Evolutionary conservation across 2,113 vertebrate genomes (phyloP).

Genomic region (Dromiciops gliroides): DNA sequence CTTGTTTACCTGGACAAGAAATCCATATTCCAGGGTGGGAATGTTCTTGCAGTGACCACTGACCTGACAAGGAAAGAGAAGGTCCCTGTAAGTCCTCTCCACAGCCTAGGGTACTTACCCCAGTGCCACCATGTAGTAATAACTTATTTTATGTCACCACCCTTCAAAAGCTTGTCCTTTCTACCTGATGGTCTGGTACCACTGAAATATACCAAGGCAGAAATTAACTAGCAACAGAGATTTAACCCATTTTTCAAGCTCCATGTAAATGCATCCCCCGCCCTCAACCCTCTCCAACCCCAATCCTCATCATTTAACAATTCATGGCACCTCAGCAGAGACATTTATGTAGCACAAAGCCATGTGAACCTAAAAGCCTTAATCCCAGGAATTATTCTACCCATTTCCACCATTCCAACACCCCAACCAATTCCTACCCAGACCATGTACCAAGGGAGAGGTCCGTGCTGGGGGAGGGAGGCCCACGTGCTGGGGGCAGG

Average conservation of each 20-base stretch:
- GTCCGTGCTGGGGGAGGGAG: constrained; percentile 78
- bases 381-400: constrained; percentile 12
- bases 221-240: not conserved
- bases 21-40: constrained; percentile 98
- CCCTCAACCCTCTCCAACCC: not conserved
- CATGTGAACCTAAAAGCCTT: not conserved
- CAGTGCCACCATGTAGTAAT: not conserved
- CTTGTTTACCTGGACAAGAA: constrained; percentile 94
- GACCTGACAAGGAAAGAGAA: constrained; percentile 87
- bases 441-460: constrained; percentile 81
- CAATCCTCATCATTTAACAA: not conserved
- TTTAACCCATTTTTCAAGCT: not conserved
- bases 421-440: constrained; percentile 68
- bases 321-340: not conserved
- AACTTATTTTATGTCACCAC: constrained; percentile 11
- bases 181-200: not conserved
- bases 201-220: not conserved
- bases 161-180: constrained; percentile 14
- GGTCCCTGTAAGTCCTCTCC: constrained; percentile 14
- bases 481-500: constrained; percentile 86
- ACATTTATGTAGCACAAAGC: constrained; percentile 20
- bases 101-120: not conserved
- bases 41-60: constrained; percentile 99
- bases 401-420: constrained; percentile 41
- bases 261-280: constrained; percentile 14